These are phyloP conservation scores for Phylloscopus collybita DNA, from an alignment of 2,797 vertebrate genomes.

Conservation along the genomic window DNA sequence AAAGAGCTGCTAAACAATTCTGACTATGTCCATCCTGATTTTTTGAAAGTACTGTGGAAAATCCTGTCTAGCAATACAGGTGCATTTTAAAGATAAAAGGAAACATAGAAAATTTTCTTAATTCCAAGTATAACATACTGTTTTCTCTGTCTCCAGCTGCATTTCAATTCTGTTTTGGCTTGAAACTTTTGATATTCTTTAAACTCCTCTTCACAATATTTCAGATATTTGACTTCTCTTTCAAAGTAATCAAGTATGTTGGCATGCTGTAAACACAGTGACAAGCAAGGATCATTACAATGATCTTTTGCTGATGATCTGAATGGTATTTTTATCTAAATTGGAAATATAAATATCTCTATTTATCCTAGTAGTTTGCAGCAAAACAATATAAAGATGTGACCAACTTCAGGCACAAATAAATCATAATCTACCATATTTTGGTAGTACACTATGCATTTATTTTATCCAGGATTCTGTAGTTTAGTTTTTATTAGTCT, in stretches of 20 bases:
- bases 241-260: slow-evolving; percentile 83
- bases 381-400: background rate
- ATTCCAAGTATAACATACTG: slow-evolving; percentile 61
- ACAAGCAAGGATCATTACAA: background rate
- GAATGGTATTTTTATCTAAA: background rate
- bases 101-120: background rate
- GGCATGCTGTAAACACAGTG: slow-evolving; percentile 71
- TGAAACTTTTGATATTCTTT: slow-evolving; percentile 59
- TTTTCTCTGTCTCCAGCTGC: slow-evolving; percentile 71
- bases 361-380: background rate
- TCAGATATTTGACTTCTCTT: slow-evolving; percentile 82
- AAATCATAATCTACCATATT: background rate
- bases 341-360: background rate
- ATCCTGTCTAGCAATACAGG: background rate
- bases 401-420: background rate
- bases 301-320: background rate
- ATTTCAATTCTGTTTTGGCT: slow-evolving; percentile 65
- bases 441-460: background rate
- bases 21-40: background rate
- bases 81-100: background rate
- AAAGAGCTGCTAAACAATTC: background rate
- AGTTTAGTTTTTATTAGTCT: background rate
- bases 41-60: background rate
- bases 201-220: slow-evolving; percentile 72
- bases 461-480: background rate